Percentiles rank a stretch among this genome's conserved stretches.
phyloP scores from a whole-genome alignment of 2,797 vertebrate species.

The Fistularia commersonii region DNA sequence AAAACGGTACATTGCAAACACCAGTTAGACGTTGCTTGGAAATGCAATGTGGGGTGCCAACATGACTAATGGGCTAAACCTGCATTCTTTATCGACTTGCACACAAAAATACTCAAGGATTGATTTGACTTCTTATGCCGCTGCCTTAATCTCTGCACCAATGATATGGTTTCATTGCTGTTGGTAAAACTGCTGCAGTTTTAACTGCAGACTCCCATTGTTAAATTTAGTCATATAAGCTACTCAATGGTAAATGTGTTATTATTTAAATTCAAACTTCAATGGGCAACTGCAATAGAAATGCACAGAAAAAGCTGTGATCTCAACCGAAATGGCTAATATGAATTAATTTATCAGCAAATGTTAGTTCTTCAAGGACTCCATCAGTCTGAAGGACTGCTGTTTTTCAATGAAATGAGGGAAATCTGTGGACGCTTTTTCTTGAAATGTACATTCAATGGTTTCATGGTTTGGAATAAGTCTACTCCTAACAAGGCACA shows the following conservation, averaged over 20 bases:
- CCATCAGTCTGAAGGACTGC: too few species aligned
- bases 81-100: slow-evolving; percentile 64
- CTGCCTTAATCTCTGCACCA: slow-evolving; percentile 63
- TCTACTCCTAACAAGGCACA: too few species aligned
- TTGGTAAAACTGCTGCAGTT: slow-evolving; percentile 58
- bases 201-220: slow-evolving; percentile 34
- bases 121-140: slow-evolving; percentile 71
- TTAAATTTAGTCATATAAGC: slow-evolving; percentile 46
- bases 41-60: slow-evolving; percentile 55
- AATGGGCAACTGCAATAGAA: too few species aligned
- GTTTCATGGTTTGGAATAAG: too few species aligned
- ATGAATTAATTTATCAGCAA: too few species aligned
- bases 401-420: too few species aligned
- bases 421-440: too few species aligned
- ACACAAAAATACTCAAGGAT: slow-evolving; percentile 68
- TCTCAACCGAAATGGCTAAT: too few species aligned
- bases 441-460: too few species aligned
- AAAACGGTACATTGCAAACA: slow-evolving; percentile 15
- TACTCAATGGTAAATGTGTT: slow-evolving; percentile 14
- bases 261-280: slow-evolving; percentile 1
- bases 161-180: slow-evolving; percentile 56
- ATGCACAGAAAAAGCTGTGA: too few species aligned
- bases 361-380: too few species aligned
- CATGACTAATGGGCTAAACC: slow-evolving; percentile 72
- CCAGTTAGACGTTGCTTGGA: slow-evolving; percentile 26